A percentile compares a stretch with the other conserved stretches of the same genome.
Evolutionary conservation across 2,888 invertebrate genomes (phyloP).

Genomic region (Rotaria macrura): DNA sequence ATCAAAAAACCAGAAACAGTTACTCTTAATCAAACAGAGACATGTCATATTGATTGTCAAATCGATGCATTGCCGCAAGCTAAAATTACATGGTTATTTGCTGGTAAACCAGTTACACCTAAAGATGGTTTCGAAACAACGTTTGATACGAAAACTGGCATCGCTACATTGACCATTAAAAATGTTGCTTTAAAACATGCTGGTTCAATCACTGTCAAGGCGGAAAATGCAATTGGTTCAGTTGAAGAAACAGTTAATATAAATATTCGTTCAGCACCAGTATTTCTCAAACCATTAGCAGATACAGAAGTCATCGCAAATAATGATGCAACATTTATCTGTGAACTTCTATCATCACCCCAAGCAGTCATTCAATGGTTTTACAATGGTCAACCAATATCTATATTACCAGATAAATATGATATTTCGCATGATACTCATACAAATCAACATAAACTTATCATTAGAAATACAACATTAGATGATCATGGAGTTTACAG

Average conservation of each 20-base stretch:
- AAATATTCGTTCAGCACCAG: slow-evolving; percentile 29
- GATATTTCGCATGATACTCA: neutral
- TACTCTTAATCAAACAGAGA: neutral
- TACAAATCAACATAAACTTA: slow-evolving; percentile 55
- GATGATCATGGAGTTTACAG: neutral
- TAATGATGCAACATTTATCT: slow-evolving; percentile 10
- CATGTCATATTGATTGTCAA: slow-evolving; percentile 15
- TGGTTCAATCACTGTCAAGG: slow-evolving; percentile 20
- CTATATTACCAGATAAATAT: neutral
- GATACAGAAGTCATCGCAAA: neutral
- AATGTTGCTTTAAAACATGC: neutral
- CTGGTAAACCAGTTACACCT: slow-evolving; percentile 44
- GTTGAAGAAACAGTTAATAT: slow-evolving; percentile 20
- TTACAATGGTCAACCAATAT: neutral
- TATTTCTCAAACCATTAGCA: slow-evolving; percentile 26
- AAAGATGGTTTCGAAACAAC: slow-evolving; percentile 21
- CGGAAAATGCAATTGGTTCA: slow-evolving; percentile 28
- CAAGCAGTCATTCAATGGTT: slow-evolving; percentile 22
- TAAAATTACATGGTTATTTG: slow-evolving; percentile 28
- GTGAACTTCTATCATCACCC: slow-evolving; percentile 20
- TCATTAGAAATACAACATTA: neutral
- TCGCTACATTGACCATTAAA: neutral
- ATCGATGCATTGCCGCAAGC: slow-evolving; percentile 26
- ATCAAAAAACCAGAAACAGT: neutral
- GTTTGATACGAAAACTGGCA: neutral